Evolutionary conservation across 2,888 invertebrate genomes (phyloP).

Genomic region (Synanthedon myopaeformis): DNA sequence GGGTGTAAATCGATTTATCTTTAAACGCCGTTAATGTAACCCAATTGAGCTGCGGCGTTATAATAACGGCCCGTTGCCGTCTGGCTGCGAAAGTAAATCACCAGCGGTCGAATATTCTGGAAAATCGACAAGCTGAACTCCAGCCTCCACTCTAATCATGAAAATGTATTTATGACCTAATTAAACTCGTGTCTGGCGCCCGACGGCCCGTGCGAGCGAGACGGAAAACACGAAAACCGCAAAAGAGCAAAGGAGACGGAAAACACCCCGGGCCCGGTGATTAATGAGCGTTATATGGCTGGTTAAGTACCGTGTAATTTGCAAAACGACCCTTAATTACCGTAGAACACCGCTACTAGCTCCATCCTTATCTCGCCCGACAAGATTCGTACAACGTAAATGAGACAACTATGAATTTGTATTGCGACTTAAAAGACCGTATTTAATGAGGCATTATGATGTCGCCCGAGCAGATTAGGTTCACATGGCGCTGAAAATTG

Average conservation of each 20-base stretch:
- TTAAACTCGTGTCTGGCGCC: conserved; percentile 61
- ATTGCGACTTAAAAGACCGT: conserved; percentile 55
- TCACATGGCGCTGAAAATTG: conserved; percentile 54
- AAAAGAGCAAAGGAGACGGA: conserved; percentile 33
- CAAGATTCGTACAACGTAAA: conserved; percentile 20
- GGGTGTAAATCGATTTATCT: no score
- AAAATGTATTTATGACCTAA: conserved; percentile 71
- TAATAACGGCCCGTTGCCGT: conserved; percentile 32
- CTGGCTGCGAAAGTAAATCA: conserved; percentile 23
- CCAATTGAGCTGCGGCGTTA: conserved; percentile 7
- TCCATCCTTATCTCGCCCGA: conserved; percentile 40
- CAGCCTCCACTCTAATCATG: conserved; percentile 52
- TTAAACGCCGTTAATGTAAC: no score
- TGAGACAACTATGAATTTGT: conserved; percentile 32
- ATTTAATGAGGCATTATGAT: conserved; percentile 69
- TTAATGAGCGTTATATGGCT: conserved; percentile 77
- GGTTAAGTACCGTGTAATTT: conserved; percentile 82
- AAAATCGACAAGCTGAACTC: conserved; percentile 26
- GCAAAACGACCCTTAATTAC: conserved; percentile 80
- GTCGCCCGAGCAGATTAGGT: conserved; percentile 64
- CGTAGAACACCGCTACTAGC: conserved; percentile 61
- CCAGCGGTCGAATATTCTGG: conserved; percentile 19
- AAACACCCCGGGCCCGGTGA: conserved; percentile 54
- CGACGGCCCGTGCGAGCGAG: conserved; percentile 28
- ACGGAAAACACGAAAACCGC: conserved; percentile 13